Evolutionary conservation across 1,140 invertebrate genomes (phyloP), one percentile per base, ranked within the genome.

Genomic region (Sycophila sp.): DNA sequence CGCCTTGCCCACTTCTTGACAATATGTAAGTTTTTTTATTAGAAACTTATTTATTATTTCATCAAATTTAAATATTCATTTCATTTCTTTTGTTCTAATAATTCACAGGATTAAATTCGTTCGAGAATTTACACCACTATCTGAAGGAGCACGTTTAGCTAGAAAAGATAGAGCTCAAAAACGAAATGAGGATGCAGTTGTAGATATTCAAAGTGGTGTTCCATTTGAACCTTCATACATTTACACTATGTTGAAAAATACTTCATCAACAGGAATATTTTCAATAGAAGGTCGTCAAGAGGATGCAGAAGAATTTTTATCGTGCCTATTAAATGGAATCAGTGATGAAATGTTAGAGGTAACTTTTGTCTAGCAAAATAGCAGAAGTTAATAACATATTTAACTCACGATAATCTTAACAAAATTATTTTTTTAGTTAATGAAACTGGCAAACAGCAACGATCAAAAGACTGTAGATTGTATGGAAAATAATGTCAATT

Each of bases 291-390:
- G 94, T 5, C 85, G 94, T 8, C 95, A 98, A 81, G 96, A 98
- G 83, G 96, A 98, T 87, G 96, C 96, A 0, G 96, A 98, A 83
- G 96, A 98, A 79, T 98, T 98, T 84, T 88, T 98, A 1, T 94
- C 94, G 13, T 96, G 93, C 85, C 87, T 98, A 53, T 88, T 98
- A 1, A 98, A 98, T 85, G 93, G 94, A 32, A 89, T 98, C 34
- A 96, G 98, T 83, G 97, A 98, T 84, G 97, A 98, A 87, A 98
- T 99, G 96, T 85, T 96, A 0, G 93, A 96, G 85, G 92, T 94
- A 79, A 73, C 8, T 64, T 47, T 30, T 65, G 53, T 64, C 30
- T n/a, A n/a, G n/a, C n/a, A n/a, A 62, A 60, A 42, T 22, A 17
- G 38, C 32, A 36, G 2, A 10, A 19, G 10, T 15, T 36, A n/a